phyloP scores from a whole-genome alignment of 1,140 invertebrate species.

The Limonius californicus region DNA sequence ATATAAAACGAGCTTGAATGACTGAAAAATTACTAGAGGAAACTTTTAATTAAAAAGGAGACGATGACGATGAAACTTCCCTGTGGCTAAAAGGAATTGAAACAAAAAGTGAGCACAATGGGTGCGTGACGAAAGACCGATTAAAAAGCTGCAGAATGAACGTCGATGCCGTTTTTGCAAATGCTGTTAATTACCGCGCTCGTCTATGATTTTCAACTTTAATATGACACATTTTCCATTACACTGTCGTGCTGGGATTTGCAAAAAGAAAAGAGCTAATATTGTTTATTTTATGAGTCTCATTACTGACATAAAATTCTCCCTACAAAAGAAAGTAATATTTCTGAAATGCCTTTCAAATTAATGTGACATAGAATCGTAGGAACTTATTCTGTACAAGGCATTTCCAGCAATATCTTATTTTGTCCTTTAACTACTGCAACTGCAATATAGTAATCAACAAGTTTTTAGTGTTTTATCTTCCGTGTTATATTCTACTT shows the following conservation, averaged over 20 bases:
- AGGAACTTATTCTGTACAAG: too few species aligned
- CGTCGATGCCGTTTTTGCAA: conserved; percentile 16
- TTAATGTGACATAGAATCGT: too few species aligned
- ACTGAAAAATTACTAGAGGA: conserved; percentile 12
- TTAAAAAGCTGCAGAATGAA: conserved; percentile 16
- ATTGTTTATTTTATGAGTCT: too few species aligned
- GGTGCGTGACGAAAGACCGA: conserved; percentile 16
- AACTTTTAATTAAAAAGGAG: conserved; percentile 13
- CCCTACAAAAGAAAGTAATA: too few species aligned
- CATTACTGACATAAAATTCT: too few species aligned
- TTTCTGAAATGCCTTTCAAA: too few species aligned
- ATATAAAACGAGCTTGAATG: conserved; percentile 5
- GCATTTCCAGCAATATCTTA: too few species aligned
- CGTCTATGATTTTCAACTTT: not conserved
- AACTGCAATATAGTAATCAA: too few species aligned
- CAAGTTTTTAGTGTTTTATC: too few species aligned
- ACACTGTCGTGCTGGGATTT: not conserved
- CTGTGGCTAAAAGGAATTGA: conserved; percentile 11
- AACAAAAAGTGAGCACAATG: conserved; percentile 16
- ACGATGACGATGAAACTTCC: conserved; percentile 12
- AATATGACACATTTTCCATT: not conserved
- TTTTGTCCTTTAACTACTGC: too few species aligned
- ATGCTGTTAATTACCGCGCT: conserved; percentile 15
- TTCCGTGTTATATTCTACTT: too few species aligned
- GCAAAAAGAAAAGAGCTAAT: too few species aligned